Conservation (phyloP, 2,797 vertebrate genomes). For the Lutjanus argentimaculatus region DNA sequence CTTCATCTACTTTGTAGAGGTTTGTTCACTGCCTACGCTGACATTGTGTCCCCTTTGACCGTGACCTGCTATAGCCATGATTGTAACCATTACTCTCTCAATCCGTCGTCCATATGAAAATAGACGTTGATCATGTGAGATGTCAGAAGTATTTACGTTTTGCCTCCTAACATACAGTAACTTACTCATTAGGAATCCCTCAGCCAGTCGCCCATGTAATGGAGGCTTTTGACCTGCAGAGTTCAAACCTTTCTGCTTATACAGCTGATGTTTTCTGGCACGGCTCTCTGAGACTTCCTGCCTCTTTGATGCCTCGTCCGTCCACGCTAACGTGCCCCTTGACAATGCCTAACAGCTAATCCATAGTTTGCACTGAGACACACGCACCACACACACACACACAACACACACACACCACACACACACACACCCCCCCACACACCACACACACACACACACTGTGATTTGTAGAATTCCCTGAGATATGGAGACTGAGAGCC, state of each 20-base stretch:
- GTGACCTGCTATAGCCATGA: conserved; percentile 47
- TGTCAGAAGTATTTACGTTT: conserved; percentile 69
- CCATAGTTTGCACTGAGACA: conserved; percentile 69
- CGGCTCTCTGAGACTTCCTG: conserved; percentile 78
- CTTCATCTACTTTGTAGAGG: conserved; percentile 12
- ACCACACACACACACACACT: conserved; percentile 17
- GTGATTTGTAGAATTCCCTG: conserved; percentile 56
- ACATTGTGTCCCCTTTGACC: conserved; percentile 53
- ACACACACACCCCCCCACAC: conserved; percentile 16
- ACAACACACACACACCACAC: conserved; percentile 9
- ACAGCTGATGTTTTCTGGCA: conserved; percentile 86
- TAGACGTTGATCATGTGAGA: conserved; percentile 70
- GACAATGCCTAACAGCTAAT: conserved; percentile 84
- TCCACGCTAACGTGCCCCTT: conserved; percentile 77
- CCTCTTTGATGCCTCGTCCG: conserved; percentile 80
- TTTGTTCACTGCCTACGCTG: conserved; percentile 19
- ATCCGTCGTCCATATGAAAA: conserved; percentile 62
- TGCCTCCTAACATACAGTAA: conserved; percentile 65
- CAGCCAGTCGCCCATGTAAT: conserved; percentile 62
- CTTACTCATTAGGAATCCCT: conserved; percentile 72
- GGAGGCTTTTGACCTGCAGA: conserved; percentile 81
- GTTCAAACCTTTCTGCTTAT: conserved; percentile 82
- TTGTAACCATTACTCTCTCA: conserved; percentile 60
- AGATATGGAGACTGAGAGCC: conserved; percentile 45
- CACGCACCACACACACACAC: conserved; percentile 25